Evolutionary conservation across 2,113 vertebrate genomes (phyloP).

Genomic region (Lagopus leucura): DNA sequence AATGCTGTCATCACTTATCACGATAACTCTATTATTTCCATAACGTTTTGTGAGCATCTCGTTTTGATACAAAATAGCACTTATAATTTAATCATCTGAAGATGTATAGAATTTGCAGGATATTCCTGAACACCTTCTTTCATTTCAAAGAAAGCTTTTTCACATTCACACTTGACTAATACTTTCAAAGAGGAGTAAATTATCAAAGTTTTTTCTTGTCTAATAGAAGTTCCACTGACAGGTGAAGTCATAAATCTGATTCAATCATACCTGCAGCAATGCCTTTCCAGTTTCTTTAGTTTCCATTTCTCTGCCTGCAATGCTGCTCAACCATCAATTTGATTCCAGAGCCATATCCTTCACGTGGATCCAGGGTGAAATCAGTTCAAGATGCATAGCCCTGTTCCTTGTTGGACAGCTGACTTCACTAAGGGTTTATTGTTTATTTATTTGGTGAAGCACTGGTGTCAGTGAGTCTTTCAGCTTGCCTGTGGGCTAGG

Average conservation of each 20-base stretch:
- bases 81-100: neutral
- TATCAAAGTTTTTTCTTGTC: neutral
- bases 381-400: neutral
- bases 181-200: neutral
- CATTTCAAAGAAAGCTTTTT: neutral
- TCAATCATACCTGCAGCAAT: neutral
- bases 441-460: neutral
- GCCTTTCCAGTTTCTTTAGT: neutral
- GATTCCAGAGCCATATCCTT: neutral
- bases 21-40: neutral
- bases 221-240: neutral
- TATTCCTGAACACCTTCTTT: neutral
- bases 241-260: neutral
- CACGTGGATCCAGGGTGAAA: neutral
- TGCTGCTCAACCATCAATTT: neutral
- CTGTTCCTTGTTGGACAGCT: neutral
- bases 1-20: neutral
- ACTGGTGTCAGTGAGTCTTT: neutral
- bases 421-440: neutral
- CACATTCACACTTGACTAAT: neutral
- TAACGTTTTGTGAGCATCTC: neutral
- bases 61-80: neutral
- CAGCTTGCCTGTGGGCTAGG: conserved; percentile 1
- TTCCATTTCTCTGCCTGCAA: neutral
- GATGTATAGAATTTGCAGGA: neutral